phyloP scores from a whole-genome alignment of 64 coral and sea anemone species.

The Actinia tenebrosa region DNA sequence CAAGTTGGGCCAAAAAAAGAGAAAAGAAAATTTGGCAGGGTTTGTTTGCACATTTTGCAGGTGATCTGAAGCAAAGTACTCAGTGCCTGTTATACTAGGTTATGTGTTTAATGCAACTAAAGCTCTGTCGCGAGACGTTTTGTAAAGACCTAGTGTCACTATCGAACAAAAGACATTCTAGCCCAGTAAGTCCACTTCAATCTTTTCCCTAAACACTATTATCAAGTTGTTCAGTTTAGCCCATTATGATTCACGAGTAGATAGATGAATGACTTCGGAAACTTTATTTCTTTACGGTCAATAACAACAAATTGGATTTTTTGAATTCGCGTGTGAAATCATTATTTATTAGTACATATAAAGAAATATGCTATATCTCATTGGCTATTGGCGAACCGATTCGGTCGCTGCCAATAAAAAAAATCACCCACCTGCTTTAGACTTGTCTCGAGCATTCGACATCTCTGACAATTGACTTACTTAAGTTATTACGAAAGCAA shows the following conservation, averaged over 20 bases:
- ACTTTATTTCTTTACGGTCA: not conserved
- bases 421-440: constrained; percentile 34
- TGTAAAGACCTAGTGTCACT: not conserved
- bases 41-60: constrained; percentile 6
- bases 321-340: not conserved
- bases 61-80: not conserved
- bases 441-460: constrained; percentile 66
- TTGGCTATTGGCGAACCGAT: not conserved
- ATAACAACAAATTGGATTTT: not conserved
- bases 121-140: not conserved
- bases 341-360: not conserved
- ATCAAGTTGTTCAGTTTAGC: not conserved
- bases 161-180: not conserved
- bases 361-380: not conserved
- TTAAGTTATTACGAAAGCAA: constrained; percentile 83
- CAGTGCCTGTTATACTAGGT: not conserved
- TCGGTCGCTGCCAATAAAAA: not conserved
- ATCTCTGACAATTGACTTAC: constrained; percentile 51
- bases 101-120: not conserved
- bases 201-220: not conserved
- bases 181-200: not conserved
- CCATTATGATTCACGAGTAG: not conserved
- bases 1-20: not conserved
- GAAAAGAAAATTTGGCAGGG: not conserved
- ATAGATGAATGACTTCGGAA: not conserved